Base-by-base conservation (phyloP, 2,797 vertebrate species). In the Coendou prehensilis region DNA sequence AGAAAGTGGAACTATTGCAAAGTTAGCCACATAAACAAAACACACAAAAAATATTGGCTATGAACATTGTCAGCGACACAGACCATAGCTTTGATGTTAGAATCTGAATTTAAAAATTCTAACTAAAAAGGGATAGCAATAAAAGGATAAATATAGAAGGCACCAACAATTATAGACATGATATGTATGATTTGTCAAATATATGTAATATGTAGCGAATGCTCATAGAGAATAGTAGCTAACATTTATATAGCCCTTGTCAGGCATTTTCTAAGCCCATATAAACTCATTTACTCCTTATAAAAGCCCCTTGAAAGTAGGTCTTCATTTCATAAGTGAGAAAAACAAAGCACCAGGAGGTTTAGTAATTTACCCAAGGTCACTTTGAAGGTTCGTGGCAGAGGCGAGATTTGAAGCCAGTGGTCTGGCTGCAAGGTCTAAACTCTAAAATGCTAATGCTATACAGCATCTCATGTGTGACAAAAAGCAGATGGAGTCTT, bases 281-380 rank as follows among this genome's bases (percentile, higher is more conserved):
- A 47, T 54, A 93, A 83, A 50, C 14, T 61, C 47, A 54, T 76
- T 95, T 78, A 59, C 22, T 92, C 33, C 92, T 90, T 56, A 52
- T 67, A 82, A 91, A 47, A 63, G 3, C 3, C 37, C 10, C 47
- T 0, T 82, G 45, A 86, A 92, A 95, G 15, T 47, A 56, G 57
- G 23, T 56, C 59, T 81, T 50, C 10, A 54, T 71, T 81, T 93
- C 45, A 56, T 63, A 52, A 9, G 1, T 78, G n/a, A 86, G 41
- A 14, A 89, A 92, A 81, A 2, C 28, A 86, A 80, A 63, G 3
- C n/a, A 33, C 50, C 67, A 47, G 64, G 83, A 64, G 20, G 4
- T 30, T 52, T 14, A n/a, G n/a, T 63, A 41, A n/a, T 22, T 71
- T 71, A 45, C 10, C 15, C 20, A 71, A 37, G 22, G 45, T 30